Base-by-base conservation (phyloP, 2,888 invertebrate genomes). In the Drosophila niveifrons region DNA sequence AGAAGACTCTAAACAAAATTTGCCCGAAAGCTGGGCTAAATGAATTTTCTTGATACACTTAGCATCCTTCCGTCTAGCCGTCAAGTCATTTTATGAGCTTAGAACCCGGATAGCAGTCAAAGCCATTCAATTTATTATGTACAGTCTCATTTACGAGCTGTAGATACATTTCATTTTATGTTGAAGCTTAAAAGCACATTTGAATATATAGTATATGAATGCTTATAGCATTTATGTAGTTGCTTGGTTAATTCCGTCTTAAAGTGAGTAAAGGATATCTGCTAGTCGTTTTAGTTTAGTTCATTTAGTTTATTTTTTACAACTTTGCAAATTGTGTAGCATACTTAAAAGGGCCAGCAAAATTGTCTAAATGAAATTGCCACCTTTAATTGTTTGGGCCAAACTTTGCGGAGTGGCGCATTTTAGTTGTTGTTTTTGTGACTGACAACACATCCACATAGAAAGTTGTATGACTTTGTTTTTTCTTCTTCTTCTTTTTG, bases 311-410 rank as follows among this genome's bases (percentile, higher is more conserved):
- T 17, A 9, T 13, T 9, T 17, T 34, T 34, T 17, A 34, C 18
- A 34, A 44, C 31, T 56, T 56, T 56, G 44, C 55, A 29, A 17
- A 31, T 56, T 13, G 18, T 52, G 28, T 43, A n/a, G 34, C 11
- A 58, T 18, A 51, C 39, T 72, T 73, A 29, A n/a, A 36, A 55
- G 9, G 50, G 47, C 23, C 39, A 47, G 41, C 39, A 23, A 61
- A 56, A 57, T 51, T 44, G 62, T 56, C 51, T 48, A 70, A 80
- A 75, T 65, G 64, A 64, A 70, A 75, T 75, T 76, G 80, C 81
- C 81, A 80, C 78, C 83, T 86, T 82, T 85, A 82, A 88, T 83
- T 88, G 87, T 66, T 71, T 68, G 66, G 57, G 66, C 65, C 71
- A 77, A 80, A 69, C 71, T 78, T 73, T 66, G 72, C 78, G 63